Evolutionary conservation across 2,888 invertebrate species (phyloP).

Genomic region (Trichogramma evanescens): DNA sequence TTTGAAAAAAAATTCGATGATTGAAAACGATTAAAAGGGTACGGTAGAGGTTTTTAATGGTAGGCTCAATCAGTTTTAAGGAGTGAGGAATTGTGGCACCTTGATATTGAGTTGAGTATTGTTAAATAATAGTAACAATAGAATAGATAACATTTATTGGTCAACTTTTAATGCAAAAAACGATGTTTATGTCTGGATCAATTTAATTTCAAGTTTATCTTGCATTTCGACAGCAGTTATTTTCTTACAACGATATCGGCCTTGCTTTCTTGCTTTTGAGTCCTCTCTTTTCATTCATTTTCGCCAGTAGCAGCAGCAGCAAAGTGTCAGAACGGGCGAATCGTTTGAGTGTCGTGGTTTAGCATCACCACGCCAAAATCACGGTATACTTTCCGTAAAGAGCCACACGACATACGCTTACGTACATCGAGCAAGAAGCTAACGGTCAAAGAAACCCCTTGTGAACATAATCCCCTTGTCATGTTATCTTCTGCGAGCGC

Average conservation of each 20-base stretch:
- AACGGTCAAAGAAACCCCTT: conserved; percentile 6
- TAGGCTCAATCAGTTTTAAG: too few relatives aligned
- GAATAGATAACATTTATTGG: too few relatives aligned
- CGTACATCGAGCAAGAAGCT: background rate
- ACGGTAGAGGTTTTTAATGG: too few relatives aligned
- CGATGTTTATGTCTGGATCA: too few relatives aligned
- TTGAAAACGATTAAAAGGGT: too few relatives aligned
- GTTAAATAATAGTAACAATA: too few relatives aligned
- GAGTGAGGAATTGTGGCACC: too few relatives aligned
- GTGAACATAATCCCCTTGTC: conserved; percentile 19
- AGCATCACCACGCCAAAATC: background rate
- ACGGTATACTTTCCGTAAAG: too few relatives aligned
- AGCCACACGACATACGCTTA: background rate
- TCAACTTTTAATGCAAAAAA: too few relatives aligned
- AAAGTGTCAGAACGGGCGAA: background rate
- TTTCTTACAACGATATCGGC: conserved; percentile 12
- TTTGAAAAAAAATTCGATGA: too few relatives aligned
- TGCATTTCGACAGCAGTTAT: conserved; percentile 1
- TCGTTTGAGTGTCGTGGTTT: background rate
- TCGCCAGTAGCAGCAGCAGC: background rate
- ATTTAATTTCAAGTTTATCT: background rate
- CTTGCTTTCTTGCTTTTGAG: conserved; percentile 1
- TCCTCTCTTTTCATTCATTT: background rate
- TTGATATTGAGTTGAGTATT: too few relatives aligned
- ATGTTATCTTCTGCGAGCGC: conserved; percentile 1